These are phyloP conservation scores for Drosophila gaucha DNA, from an alignment of 2,888 invertebrate genomes.

Conservation along the genomic window DNA sequence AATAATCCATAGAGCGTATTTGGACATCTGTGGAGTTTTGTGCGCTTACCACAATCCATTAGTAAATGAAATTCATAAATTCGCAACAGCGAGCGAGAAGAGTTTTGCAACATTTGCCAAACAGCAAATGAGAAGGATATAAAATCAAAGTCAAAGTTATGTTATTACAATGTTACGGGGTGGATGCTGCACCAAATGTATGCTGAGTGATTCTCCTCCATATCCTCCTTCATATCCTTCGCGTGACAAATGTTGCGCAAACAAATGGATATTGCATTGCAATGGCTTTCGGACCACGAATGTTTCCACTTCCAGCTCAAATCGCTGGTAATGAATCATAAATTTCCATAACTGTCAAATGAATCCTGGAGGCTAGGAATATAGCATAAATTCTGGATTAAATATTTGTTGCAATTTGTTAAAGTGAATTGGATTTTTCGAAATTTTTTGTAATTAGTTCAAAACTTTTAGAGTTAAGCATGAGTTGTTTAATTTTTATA, in stretches of 20 bases:
- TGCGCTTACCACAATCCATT: conserved; percentile 71
- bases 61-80: conserved; percentile 81
- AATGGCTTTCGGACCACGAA: conserved; percentile 31
- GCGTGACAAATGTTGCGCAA: conserved; percentile 79
- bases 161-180: conserved; percentile 58
- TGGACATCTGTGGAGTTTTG: conserved; percentile 69
- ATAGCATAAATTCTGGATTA: conserved; percentile 44
- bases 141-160: conserved; percentile 67
- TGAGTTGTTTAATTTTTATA: neutral
- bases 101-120: conserved; percentile 68
- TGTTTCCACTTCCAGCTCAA: conserved; percentile 33
- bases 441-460: conserved; percentile 51
- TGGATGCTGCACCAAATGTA: conserved; percentile 38
- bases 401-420: conserved; percentile 42
- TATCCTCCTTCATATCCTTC: conserved; percentile 28
- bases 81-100: conserved; percentile 36
- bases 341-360: conserved; percentile 75
- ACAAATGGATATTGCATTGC: conserved; percentile 71
- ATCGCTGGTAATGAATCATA: conserved; percentile 70
- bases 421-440: conserved; percentile 29
- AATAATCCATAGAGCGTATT: conserved; percentile 60
- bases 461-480: conserved; percentile 22
- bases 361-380: conserved; percentile 21
- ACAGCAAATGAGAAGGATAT: conserved; percentile 38
- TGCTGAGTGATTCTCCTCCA: conserved; percentile 53